A percentile compares a stretch with the other conserved stretches of the same genome.
Conservation (phyloP, 2,113 vertebrate genomes). For the Orthonyx spaldingii region DNA sequence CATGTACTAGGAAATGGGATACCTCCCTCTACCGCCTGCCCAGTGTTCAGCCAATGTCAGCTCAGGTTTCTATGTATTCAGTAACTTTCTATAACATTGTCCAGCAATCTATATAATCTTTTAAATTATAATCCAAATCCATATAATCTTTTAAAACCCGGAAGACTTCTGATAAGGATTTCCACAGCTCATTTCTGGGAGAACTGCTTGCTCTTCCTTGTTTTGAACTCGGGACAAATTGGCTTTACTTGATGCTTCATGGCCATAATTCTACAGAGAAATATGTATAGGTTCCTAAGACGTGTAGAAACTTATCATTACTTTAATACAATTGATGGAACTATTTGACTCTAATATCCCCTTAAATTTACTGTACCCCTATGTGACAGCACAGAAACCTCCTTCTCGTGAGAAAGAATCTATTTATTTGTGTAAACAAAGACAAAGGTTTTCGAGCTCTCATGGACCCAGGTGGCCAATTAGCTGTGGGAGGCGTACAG, state of each 20-base stretch:
- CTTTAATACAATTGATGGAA: not conserved
- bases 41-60: not conserved
- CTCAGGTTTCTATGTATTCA: not conserved
- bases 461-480: too few relatives aligned
- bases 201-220: not conserved
- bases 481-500: too few relatives aligned
- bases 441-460: too few relatives aligned
- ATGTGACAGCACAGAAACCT: too few relatives aligned
- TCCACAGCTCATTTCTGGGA: not conserved
- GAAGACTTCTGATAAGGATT: not conserved
- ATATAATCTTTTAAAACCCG: not conserved
- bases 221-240: not conserved
- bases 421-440: too few relatives aligned
- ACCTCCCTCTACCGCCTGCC: not conserved
- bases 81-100: not conserved
- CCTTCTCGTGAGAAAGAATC: too few relatives aligned
- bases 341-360: not conserved
- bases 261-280: not conserved
- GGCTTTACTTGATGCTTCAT: not conserved
- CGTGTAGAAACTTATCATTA: not conserved
- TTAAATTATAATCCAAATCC: not conserved
- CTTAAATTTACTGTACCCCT: not conserved
- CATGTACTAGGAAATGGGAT: fast-evolving
- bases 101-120: not conserved
- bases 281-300: not conserved